phyloP scores from a whole-genome alignment of 1,140 invertebrate genomes.

The Drosophila takahashii region DNA sequence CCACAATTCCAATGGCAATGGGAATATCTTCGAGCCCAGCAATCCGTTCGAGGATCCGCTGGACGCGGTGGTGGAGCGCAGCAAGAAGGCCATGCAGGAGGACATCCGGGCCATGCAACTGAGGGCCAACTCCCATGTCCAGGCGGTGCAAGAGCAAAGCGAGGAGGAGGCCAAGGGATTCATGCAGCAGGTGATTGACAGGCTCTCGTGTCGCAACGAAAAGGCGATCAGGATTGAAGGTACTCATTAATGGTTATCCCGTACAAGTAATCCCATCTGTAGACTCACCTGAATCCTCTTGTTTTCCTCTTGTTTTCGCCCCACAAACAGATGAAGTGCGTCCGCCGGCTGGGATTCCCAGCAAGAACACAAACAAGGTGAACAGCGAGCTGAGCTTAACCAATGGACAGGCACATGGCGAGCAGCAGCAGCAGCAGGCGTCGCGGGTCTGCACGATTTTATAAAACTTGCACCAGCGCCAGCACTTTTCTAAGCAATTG shows the following conservation, averaged over 20 bases:
- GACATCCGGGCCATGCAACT: slow-evolving; percentile 65
- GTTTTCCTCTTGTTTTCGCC: slow-evolving; percentile 15
- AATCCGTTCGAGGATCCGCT: slow-evolving; percentile 57
- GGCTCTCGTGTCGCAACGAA: slow-evolving; percentile 75
- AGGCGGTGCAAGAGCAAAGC: slow-evolving; percentile 24
- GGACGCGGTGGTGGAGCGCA: slow-evolving; percentile 73
- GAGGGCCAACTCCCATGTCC: slow-evolving; percentile 38
- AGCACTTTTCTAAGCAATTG: slow-evolving; percentile 71
- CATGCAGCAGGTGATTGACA: slow-evolving; percentile 68
- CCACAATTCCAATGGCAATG: slow-evolving; percentile 61
- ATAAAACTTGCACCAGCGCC: slow-evolving; percentile 59
- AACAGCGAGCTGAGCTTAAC: slow-evolving; percentile 71
- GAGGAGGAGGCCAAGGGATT: slow-evolving; percentile 64
- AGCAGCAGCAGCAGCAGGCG: slow-evolving; percentile 57
- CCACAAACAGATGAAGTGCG: slow-evolving; percentile 68
- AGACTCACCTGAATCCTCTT: slow-evolving; percentile 41
- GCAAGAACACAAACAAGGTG: slow-evolving; percentile 68
- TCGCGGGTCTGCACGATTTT: slow-evolving; percentile 84
- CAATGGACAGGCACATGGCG: slow-evolving; percentile 53
- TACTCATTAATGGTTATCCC: slow-evolving; percentile 5
- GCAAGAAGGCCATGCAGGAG: slow-evolving; percentile 75
- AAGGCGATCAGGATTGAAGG: slow-evolving; percentile 77
- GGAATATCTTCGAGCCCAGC: slow-evolving; percentile 62
- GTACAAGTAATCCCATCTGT: neutral
- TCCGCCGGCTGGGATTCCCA: slow-evolving; percentile 57